Percentiles rank a stretch among this genome's conserved stretches.
Evolutionary conservation across 2,797 vertebrate genomes (phyloP).

Genomic region (Esox lucius): DNA sequence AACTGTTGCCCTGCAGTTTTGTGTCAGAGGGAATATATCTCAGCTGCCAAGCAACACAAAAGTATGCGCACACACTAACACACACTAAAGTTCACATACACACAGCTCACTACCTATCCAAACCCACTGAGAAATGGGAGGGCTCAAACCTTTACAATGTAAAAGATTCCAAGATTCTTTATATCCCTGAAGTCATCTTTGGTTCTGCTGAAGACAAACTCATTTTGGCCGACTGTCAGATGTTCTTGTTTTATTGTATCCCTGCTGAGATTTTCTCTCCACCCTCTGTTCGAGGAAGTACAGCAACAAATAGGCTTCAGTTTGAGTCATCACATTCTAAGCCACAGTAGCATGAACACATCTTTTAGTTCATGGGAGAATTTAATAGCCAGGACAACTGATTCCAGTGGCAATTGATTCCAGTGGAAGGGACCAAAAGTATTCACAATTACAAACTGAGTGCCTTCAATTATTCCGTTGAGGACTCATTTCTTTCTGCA

Average conservation of each 20-base stretch:
- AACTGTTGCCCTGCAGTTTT: conserved; percentile 36
- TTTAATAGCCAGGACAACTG: conserved; percentile 18
- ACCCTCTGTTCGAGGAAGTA: conserved; percentile 12
- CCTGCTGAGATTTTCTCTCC: not conserved
- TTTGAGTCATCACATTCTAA: conserved; percentile 45
- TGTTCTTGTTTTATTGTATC: conserved; percentile 30
- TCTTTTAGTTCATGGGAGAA: conserved; percentile 17
- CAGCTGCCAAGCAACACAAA: conserved; percentile 26
- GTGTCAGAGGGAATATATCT: conserved; percentile 39
- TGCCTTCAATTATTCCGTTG: conserved; percentile 13
- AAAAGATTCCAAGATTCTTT: conserved; percentile 44
- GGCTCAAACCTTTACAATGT: conserved; percentile 25
- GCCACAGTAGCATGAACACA: conserved; percentile 36
- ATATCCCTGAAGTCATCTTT: conserved; percentile 44
- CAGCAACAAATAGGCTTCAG: conserved; percentile 29
- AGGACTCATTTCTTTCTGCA: conserved; percentile 1
- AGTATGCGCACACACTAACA: not conserved
- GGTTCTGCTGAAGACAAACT: conserved; percentile 41
- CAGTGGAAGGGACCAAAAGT: conserved; percentile 1
- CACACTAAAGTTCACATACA: not conserved
- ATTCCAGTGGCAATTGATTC: conserved; percentile 16
- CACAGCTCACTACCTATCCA: conserved; percentile 8
- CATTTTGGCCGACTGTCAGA: conserved; percentile 22
- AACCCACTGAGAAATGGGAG: conserved; percentile 7
- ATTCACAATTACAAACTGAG: conserved; percentile 12